phyloP scores from a whole-genome alignment of 1,140 invertebrate species.

The Bactericera cockerelli region DNA sequence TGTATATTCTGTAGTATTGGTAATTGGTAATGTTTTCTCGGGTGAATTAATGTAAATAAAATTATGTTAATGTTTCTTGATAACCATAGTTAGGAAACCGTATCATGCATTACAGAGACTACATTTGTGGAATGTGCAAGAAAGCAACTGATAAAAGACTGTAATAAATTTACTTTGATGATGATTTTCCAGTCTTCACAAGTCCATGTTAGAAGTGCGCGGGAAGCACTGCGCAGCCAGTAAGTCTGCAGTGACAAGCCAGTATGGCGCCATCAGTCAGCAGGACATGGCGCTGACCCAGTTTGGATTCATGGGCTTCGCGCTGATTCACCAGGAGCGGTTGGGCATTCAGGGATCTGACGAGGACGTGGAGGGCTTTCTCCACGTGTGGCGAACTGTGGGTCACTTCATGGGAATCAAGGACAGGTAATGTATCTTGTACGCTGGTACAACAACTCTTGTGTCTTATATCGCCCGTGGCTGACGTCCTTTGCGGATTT shows the following conservation, averaged over 20 bases:
- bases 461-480: too few species aligned
- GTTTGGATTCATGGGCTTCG: conserved; percentile 71
- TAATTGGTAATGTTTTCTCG: too few species aligned
- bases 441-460: background rate
- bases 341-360: conserved; percentile 41
- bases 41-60: too few species aligned
- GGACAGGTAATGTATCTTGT: conserved; percentile 47
- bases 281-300: conserved; percentile 69
- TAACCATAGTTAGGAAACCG: too few species aligned
- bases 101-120: too few species aligned
- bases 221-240: conserved; percentile 44
- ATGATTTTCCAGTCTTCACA: conserved; percentile 26
- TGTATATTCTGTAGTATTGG: too few species aligned
- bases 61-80: too few species aligned
- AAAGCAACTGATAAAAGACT: too few species aligned
- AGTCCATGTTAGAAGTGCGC: conserved; percentile 47
- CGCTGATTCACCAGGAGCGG: conserved; percentile 43
- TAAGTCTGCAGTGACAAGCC: conserved; percentile 25
- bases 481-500: too few species aligned
- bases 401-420: conserved; percentile 65
- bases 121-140: too few species aligned
- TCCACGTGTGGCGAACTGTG: conserved; percentile 71
- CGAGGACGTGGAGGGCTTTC: conserved; percentile 50
- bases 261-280: conserved; percentile 38
- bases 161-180: too few species aligned